A percentile compares a stretch with the other conserved stretches of the same genome.
These are phyloP conservation scores for Tipula helvola DNA, from an alignment of 2,888 invertebrate species.

Conservation along the genomic window DNA sequence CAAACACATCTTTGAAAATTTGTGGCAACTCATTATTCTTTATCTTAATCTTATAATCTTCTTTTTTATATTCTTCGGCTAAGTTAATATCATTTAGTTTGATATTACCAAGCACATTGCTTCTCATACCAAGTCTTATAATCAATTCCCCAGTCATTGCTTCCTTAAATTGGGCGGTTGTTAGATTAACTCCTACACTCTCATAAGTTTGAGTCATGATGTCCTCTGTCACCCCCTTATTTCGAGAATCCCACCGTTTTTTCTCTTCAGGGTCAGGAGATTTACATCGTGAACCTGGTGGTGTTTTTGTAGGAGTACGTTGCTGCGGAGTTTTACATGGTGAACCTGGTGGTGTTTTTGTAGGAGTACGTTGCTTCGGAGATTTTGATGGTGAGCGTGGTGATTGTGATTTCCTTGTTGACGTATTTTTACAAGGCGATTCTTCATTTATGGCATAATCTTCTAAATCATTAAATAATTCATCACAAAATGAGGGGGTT, in stretches of 20 bases:
- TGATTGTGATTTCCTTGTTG: too few species aligned
- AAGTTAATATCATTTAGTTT: background rate
- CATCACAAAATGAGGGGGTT: background rate
- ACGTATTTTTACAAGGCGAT: too few species aligned
- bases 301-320: too few species aligned
- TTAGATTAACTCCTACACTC: background rate
- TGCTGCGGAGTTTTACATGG: too few species aligned
- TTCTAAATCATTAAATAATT: background rate
- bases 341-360: too few species aligned
- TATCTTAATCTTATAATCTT: background rate
- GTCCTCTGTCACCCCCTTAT: too few species aligned
- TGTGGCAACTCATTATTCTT: background rate
- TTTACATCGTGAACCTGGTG: too few species aligned
- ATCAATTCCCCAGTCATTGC: background rate
- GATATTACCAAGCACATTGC: background rate
- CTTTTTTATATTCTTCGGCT: background rate
- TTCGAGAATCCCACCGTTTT: too few species aligned
- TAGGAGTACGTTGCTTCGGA: too few species aligned
- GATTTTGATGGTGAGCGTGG: too few species aligned
- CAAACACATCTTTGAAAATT: background rate
- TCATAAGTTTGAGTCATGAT: too few species aligned
- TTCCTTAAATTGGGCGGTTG: background rate
- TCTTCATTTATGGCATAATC: background rate
- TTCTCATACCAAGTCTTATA: background rate
- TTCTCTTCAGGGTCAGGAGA: too few species aligned